Evolutionary conservation across 2,113 vertebrate genomes (phyloP), one percentile per base, ranked within the genome.

Genomic region (Gopherus flavomarginatus): DNA sequence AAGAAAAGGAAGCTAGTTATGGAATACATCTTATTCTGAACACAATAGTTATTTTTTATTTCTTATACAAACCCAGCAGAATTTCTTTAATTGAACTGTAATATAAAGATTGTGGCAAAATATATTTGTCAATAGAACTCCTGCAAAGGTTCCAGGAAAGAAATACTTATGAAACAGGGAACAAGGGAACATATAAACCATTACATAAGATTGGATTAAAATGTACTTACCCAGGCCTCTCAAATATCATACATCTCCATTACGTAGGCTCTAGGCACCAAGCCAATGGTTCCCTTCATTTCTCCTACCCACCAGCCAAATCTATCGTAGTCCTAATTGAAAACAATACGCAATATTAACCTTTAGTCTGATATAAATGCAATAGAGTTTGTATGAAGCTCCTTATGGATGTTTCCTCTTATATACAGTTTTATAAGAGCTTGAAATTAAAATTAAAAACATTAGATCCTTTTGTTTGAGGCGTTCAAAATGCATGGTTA

Each of bases 271-370:
- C 99, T 99, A 97, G 99, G 99, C 98, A 99, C 99, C 91, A 99
- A 99, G 98, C 99, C 99, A 98, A 99, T 98, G 89, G 97, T 97
- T 97, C 99, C 99, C 86, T 99, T 99, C 98, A 99, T 99, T 98
- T 99, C 99, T 98, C 99, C 99, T 97, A 99, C 98, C 99, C 99
- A 99, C 99, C 99, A 99, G 98, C 99, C 99, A 96, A 98, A 99
- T 97, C 92, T 99, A 98, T 99, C 98, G 98, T 99, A 99, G 96
- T 99, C 99, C 99, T 99, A 98, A 98, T 98, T 98, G 94, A 98
- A 98, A 98, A 98, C 98, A 98, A 99, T 98, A 98, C 96, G 96
- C 98, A 98, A 96, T 98, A 98, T 98, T 98, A 98, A 98, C 98
- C 98, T 98, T 98, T 98, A 98, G 97, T 98, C 98, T 94, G 96